Conservation (phyloP, 2,888 invertebrate genomes). For the Phlogophora meticulosa region DNA sequence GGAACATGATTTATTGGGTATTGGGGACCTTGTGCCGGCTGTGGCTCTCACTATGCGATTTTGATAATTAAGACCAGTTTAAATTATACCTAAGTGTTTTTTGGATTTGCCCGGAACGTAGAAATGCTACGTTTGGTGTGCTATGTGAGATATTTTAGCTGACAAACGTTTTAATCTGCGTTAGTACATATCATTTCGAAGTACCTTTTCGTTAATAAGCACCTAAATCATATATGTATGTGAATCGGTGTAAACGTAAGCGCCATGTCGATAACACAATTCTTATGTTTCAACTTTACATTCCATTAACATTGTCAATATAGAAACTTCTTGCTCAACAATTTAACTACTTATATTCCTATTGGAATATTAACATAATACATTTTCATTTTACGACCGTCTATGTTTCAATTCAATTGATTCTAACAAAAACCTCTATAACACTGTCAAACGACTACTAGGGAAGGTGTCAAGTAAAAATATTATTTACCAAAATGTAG, state of each 20-base stretch:
- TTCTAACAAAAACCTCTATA: conserved; percentile 64
- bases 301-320: conserved; percentile 29
- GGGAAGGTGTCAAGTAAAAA: conserved; percentile 77
- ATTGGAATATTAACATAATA: conserved; percentile 47
- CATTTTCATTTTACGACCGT: conserved; percentile 40
- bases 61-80: conserved; percentile 14
- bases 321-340: conserved; percentile 21
- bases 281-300: conserved; percentile 27
- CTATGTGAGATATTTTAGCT: neutral
- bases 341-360: conserved; percentile 24
- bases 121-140: neutral
- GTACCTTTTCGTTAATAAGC: conserved; percentile 1
- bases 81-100: conserved; percentile 1
- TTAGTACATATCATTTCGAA: neutral
- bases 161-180: neutral
- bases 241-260: neutral
- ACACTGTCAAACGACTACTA: conserved; percentile 72
- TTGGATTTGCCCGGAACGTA: neutral
- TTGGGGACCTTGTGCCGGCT: conserved; percentile 27
- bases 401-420: conserved; percentile 55
- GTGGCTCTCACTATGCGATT: conserved; percentile 27
- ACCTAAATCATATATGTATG: neutral
- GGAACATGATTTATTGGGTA: conserved; percentile 50
- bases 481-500: conserved; percentile 69
- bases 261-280: conserved; percentile 8